Base-by-base conservation (phyloP, 2,888 invertebrate species). In the Aphidoletes aphidimyza region DNA sequence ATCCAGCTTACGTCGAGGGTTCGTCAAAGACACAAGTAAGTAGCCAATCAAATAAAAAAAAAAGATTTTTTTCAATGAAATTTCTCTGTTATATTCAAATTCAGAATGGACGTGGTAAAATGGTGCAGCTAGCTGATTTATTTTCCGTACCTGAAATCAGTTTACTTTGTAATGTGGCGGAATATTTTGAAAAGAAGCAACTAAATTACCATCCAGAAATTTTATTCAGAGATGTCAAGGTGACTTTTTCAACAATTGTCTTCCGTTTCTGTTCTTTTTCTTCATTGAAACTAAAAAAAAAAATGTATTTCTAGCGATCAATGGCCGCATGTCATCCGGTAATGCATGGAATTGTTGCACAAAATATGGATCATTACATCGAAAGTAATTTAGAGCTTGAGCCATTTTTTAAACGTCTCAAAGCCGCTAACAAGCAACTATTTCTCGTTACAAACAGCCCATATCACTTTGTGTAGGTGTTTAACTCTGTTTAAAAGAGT, bases 111-210 rank as follows among this genome's bases (percentile, higher is more conserved):
- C 90, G 92, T 87, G 91, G 93, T 0, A 94, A 94, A 90, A 97
- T 99, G 97, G 94, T 97, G 26, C 98, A 99, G 89, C 91, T 99
- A 87, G 97, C 98, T 6, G 99, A 99, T 91, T 90, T 98, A 85
- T 99, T 99, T 91, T 98, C 98, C 9, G 95, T 98, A 81, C 98
- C 99, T 39, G 98, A 98, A 92, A 97, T 98, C 94, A 94, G 96
- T 86, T 91, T 99, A 69, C 91, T 98, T 2, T 96, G 97, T 87
- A 97, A 98, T 90, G 96, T 98, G 2, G 96, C 97, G 0, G 97
- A 98, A 91, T 97, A 95, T 91, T 98, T 98, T 88, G 94, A 95
- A 86, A 92, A 92, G 84, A 95, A 97, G 89, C 94, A 95, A 87
- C 96, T 98, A 86, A 95, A 96, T 88, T 99, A 96, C 90, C 96